These are phyloP conservation scores for Xiphydria camelus DNA, from an alignment of 2,888 invertebrate species.

Conservation along the genomic window DNA sequence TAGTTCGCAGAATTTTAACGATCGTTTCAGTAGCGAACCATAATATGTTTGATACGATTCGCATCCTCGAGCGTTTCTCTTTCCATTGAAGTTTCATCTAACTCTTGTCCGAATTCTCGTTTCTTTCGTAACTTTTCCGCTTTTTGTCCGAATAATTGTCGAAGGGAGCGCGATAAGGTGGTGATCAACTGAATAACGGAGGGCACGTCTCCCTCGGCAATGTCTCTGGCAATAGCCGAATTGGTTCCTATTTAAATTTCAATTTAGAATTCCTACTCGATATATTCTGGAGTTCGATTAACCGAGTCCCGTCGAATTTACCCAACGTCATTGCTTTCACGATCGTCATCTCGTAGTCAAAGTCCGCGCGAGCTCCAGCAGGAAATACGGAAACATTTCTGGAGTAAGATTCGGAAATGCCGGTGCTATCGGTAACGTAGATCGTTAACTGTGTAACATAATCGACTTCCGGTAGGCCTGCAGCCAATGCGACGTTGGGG, in stretches of 20 bases:
- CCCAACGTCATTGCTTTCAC: conserved; percentile 9
- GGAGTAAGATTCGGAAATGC: conserved; percentile 9
- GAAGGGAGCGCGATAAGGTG: too few relatives aligned
- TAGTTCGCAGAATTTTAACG: too few relatives aligned
- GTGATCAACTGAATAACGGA: conserved; percentile 6
- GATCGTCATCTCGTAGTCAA: conserved; percentile 9
- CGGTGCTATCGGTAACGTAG: conserved; percentile 11
- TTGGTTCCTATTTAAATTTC: neutral
- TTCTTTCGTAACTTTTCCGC: too few relatives aligned
- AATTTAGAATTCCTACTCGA: too few relatives aligned
- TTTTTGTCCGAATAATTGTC: too few relatives aligned
- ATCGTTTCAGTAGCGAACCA: too few relatives aligned
- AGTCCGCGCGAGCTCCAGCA: neutral
- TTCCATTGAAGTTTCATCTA: too few relatives aligned
- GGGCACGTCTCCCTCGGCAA: conserved; percentile 6
- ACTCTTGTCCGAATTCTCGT: too few relatives aligned
- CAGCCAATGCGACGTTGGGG: conserved; percentile 6
- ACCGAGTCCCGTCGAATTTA: neutral
- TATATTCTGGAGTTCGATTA: too few relatives aligned
- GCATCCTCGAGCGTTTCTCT: too few relatives aligned
- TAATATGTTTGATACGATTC: too few relatives aligned
- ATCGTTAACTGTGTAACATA: conserved; percentile 4
- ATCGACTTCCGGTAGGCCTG: conserved; percentile 11
- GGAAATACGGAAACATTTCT: conserved; percentile 10
- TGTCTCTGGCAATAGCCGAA: neutral